Evolutionary conservation across 2,888 invertebrate species (phyloP).

Genomic region (Lutraria lutraria): DNA sequence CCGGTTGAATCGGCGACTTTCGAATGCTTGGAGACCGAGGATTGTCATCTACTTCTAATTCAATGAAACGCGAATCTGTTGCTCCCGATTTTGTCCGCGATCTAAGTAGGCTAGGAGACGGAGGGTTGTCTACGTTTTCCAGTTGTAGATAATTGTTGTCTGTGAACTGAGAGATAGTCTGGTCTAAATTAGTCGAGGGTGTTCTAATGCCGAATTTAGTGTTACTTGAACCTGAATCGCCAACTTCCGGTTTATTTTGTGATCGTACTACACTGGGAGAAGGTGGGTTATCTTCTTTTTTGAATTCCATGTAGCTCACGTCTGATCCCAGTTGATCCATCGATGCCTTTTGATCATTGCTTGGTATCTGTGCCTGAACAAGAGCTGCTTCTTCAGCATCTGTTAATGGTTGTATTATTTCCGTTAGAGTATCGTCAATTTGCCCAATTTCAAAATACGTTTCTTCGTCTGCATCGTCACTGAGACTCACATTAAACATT

Average conservation of each 20-base stretch:
- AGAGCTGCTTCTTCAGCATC: constrained; percentile 18
- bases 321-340: neutral
- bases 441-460: constrained; percentile 34
- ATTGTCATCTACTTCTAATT: neutral
- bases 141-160: neutral
- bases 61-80: neutral
- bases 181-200: neutral
- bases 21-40: neutral
- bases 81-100: neutral
- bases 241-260: neutral
- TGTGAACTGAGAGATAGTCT: neutral
- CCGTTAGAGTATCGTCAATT: constrained; percentile 15
- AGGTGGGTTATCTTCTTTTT: neutral
- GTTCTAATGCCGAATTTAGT: neutral
- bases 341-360: neutral
- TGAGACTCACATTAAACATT: neutral
- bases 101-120: neutral
- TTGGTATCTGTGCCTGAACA: neutral
- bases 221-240: neutral
- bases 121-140: neutral
- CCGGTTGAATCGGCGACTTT: neutral
- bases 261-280: neutral
- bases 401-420: constrained; percentile 6
- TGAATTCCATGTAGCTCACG: neutral
- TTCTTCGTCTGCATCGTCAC: constrained; percentile 19